A percentile compares a stretch with the other conserved stretches of the same genome.
phyloP scores from a whole-genome alignment of 2,113 vertebrate species.

The Semnornis frantzii region DNA sequence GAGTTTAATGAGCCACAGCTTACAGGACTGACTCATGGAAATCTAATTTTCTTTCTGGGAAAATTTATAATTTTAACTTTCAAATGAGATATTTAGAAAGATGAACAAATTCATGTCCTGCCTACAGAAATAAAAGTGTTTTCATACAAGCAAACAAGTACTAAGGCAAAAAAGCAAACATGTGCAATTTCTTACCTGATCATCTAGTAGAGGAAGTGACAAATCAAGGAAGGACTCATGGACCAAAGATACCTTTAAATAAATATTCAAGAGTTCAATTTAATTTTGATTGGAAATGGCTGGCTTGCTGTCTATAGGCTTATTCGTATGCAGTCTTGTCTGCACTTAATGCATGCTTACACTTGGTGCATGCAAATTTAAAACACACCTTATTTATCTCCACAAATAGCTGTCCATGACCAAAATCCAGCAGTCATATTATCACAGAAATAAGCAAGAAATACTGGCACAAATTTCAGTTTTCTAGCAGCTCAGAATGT shows the following conservation, averaged over 20 bases:
- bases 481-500: not conserved
- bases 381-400: not conserved
- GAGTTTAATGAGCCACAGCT: not conserved
- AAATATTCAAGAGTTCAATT: slow-evolving; percentile 1
- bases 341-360: not conserved
- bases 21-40: not conserved
- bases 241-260: slow-evolving; percentile 90
- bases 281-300: not conserved
- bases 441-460: not conserved
- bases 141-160: not conserved
- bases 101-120: not conserved
- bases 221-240: slow-evolving; percentile 96
- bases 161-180: not conserved
- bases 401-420: not conserved
- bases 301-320: not conserved
- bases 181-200: slow-evolving; percentile 81
- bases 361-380: not conserved
- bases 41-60: not conserved
- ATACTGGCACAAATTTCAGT: not conserved
- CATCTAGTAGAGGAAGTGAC: slow-evolving; percentile 92
- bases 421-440: not conserved
- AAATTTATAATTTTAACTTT: not conserved
- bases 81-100: not conserved
- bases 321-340: not conserved
- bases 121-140: not conserved